These are phyloP conservation scores for Ptilonorhynchus violaceus DNA, from an alignment of 2,113 vertebrate genomes.

Conservation along the genomic window DNA sequence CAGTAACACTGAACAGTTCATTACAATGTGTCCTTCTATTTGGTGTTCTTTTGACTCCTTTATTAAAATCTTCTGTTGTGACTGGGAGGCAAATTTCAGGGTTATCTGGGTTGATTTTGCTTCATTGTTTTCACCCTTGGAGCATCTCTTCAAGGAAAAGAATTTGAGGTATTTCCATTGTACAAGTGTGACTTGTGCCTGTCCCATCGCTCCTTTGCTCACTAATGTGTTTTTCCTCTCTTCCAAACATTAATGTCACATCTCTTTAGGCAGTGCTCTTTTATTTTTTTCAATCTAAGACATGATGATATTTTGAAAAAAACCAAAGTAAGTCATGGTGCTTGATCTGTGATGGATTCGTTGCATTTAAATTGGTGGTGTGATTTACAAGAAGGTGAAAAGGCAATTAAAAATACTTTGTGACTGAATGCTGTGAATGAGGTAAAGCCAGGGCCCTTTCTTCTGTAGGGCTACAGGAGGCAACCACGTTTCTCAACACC, in stretches of 20 bases:
- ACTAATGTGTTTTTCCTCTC: neutral
- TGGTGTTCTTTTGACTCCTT: neutral
- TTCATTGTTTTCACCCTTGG: neutral
- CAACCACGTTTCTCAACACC: constrained; percentile 77
- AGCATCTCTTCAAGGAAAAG: neutral
- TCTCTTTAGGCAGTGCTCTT: neutral
- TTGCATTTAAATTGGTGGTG: neutral
- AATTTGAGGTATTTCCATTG: neutral
- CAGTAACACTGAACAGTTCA: neutral
- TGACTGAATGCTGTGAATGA: neutral
- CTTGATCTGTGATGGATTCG: neutral
- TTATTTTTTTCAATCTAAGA: neutral
- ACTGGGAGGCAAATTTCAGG: neutral
- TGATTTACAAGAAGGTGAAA: neutral
- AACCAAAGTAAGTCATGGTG: neutral
- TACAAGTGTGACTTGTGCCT: neutral
- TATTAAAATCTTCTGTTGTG: neutral
- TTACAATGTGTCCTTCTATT: neutral
- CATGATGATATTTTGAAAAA: neutral
- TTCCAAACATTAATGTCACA: neutral
- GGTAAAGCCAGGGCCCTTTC: constrained; percentile 30
- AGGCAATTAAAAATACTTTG: neutral
- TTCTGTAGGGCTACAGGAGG: constrained; percentile 81
- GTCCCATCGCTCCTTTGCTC: neutral
- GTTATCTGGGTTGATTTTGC: neutral